Evolutionary conservation across 2,888 invertebrate genomes (phyloP), one percentile per base, ranked within the genome.

Genomic region (Agrotis segetum): DNA sequence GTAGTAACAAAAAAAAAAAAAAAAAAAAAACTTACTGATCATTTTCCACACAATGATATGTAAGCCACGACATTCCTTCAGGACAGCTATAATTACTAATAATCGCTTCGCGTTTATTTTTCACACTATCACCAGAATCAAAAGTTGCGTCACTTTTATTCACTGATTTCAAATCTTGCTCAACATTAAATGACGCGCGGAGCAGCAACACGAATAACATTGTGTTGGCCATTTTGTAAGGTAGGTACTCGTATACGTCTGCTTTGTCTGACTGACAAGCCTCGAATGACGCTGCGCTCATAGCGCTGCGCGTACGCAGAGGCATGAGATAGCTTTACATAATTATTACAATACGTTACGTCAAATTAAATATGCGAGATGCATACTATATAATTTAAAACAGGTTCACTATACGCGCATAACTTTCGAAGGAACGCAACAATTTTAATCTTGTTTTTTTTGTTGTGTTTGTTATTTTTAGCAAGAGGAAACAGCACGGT

Each of bases 141-240:
- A 21, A 11, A 6, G 4, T 13, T 11, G n/a, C 65, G 2, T 29
- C 1, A 56, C 1, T 34, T 19, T 34, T 56, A 3, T 19, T 56
- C 47, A 71, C 55, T 74, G 47, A 71, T 49, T 63, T 47, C 14
- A 24, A 7, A 53, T 64, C 24, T 47, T 65, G 53, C 3, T 17
- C 47, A 47, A 55, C 7, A 6, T 65, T 52, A 0, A 53, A 1
- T 14, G 55, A 16, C 29, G 19, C 40, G 17, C 13, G 7, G 29
- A 29, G 0, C 6, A 49, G 9, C 7, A 73, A 29, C 13, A 21
- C 19, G 3, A 44, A 16, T 11, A 55, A 21, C 16, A 13, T 16
- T 44, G 13, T 44, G 5, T 1, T 19, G 16, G 19, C 74, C 71
- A 71, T 71, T 40, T 19, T 53, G 2, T 4, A 14, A 34, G 0